Conservation (phyloP, 2,888 invertebrate genomes). For the Lagria hirta region DNA sequence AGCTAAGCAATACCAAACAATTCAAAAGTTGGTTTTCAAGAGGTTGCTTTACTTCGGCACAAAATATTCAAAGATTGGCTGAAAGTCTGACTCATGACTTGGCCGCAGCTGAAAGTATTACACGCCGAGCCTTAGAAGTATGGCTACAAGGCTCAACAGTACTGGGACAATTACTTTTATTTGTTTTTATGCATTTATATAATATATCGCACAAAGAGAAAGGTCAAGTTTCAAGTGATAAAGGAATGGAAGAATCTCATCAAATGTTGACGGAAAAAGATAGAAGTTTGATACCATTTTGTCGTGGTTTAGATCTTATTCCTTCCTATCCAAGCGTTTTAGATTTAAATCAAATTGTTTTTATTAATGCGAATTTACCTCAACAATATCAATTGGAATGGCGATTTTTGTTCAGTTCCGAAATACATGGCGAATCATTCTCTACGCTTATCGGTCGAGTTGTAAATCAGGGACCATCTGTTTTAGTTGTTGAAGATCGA, state of each 20-base stretch:
- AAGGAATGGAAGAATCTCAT: conserved; percentile 35
- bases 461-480: conserved; percentile 76
- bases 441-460: conserved; percentile 78
- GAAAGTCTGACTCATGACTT: conserved; percentile 60
- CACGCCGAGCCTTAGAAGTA: conserved; percentile 51
- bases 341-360: conserved; percentile 76
- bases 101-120: conserved; percentile 51
- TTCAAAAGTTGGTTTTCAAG: conserved; percentile 63
- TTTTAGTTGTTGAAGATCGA: conserved; percentile 81
- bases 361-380: conserved; percentile 79
- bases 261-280: conserved; percentile 53
- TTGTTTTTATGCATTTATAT: conserved; percentile 59
- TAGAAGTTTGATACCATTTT: conserved; percentile 56
- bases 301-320: conserved; percentile 68
- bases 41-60: conserved; percentile 60
- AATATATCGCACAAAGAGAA: conserved; percentile 58
- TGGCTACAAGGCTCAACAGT: conserved; percentile 57
- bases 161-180: conserved; percentile 56
- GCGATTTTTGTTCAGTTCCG: conserved; percentile 85
- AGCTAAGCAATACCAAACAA: conserved; percentile 58
- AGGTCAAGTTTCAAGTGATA: conserved; percentile 19
- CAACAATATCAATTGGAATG: conserved; percentile 74
- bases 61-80: conserved; percentile 61
- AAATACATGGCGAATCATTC: conserved; percentile 88
- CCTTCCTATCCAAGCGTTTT: conserved; percentile 76